phyloP scores from a whole-genome alignment of 2,113 vertebrate species.

The Excalfactoria chinensis region DNA sequence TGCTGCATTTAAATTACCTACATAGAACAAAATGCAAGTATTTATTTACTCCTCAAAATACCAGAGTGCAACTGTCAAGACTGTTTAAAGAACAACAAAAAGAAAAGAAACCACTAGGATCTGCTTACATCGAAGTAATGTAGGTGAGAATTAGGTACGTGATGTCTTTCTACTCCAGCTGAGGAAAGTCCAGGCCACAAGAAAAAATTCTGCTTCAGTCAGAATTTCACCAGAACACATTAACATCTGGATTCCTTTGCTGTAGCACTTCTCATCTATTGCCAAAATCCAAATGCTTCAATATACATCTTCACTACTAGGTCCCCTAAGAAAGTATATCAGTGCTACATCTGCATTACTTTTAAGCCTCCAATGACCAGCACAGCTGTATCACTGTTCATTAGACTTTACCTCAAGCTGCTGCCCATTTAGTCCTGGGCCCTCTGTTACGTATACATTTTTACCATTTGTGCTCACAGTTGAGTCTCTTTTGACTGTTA shows the following conservation, averaged over 20 bases:
- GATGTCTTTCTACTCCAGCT: background rate
- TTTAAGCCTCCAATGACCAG: background rate
- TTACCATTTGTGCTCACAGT: background rate
- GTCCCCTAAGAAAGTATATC: background rate
- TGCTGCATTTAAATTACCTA: background rate
- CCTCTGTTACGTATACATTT: background rate
- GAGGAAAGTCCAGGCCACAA: background rate
- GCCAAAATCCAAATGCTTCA: background rate
- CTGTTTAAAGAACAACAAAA: background rate
- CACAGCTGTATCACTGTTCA: slow-evolving; percentile 3
- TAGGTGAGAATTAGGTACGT: background rate
- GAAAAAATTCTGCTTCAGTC: slow-evolving; percentile 14
- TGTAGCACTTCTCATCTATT: background rate
- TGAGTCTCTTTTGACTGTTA: slow-evolving; percentile 56
- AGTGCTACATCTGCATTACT: background rate
- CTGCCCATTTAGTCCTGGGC: background rate
- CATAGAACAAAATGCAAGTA: background rate
- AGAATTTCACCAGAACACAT: slow-evolving; percentile 8
- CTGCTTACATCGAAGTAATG: background rate
- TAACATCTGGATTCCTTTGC: background rate
- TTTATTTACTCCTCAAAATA: slow-evolving; percentile 17
- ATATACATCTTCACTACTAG: rapidly evolving
- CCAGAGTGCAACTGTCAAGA: rapidly evolving
- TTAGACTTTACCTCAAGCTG: background rate
- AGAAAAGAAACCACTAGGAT: background rate